Conservation (phyloP, 2,113 vertebrate genomes). For the Psilopsiagon aymara region DNA sequence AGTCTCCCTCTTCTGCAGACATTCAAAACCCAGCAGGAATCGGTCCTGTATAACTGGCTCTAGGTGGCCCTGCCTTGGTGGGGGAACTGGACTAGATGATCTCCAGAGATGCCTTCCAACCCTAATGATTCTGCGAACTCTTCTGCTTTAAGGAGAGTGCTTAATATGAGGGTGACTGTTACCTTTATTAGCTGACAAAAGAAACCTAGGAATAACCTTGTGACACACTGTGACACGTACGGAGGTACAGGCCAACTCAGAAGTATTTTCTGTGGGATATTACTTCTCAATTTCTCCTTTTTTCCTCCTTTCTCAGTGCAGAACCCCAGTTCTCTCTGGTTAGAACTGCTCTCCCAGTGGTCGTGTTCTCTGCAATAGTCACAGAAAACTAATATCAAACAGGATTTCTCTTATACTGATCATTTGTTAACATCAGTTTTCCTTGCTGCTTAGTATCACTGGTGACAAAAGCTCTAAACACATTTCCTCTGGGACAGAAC, state of each 20-base stretch:
- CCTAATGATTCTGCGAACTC: background rate
- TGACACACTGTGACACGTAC: too few relatives aligned
- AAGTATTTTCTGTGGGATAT: background rate
- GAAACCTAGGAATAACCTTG: background rate
- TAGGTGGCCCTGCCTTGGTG: background rate
- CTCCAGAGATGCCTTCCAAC: background rate
- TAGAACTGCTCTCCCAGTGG: background rate
- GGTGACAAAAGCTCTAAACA: background rate
- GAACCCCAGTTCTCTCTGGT: background rate
- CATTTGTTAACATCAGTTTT: accelerated
- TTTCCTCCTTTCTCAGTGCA: background rate
- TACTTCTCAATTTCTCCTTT: background rate
- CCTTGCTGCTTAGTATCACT: background rate
- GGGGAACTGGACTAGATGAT: background rate
- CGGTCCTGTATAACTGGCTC: background rate
- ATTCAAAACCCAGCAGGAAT: background rate
- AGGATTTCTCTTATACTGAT: background rate
- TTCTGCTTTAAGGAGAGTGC: background rate
- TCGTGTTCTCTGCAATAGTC: background rate
- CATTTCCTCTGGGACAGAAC: background rate
- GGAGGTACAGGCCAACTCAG: background rate
- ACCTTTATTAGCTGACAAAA: background rate
- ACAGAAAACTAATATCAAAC: background rate
- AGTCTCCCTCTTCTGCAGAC: background rate
- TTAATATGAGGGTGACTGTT: background rate